A percentile compares a stretch with the other conserved stretches of the same genome.
These are phyloP conservation scores for Siphlonurus alternatus DNA, from an alignment of 2,888 invertebrate species.

Conservation along the genomic window DNA sequence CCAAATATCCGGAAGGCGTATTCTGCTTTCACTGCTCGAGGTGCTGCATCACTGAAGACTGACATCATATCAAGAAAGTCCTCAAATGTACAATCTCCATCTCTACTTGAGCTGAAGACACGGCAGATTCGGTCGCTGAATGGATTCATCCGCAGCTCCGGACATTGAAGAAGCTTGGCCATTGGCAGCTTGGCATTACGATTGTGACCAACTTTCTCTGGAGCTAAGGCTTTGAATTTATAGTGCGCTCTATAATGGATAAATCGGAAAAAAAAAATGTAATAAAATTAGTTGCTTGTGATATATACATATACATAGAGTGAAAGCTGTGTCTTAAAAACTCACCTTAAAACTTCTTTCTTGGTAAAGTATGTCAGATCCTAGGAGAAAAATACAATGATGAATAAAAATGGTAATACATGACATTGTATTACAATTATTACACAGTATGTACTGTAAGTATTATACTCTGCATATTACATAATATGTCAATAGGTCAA, in stretches of 20 bases:
- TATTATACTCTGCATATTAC: too few species aligned
- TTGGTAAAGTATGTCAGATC: constrained; percentile 87
- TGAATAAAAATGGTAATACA: too few species aligned
- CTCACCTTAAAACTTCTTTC: constrained; percentile 82
- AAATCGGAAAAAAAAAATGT: constrained; percentile 1
- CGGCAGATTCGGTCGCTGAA: constrained; percentile 83
- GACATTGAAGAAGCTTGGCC: constrained; percentile 68
- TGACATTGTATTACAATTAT: too few species aligned
- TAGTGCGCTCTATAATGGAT: constrained; percentile 55
- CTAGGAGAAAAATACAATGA: constrained; percentile 32
- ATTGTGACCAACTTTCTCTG: constrained; percentile 78
- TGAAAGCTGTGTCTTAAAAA: too few species aligned
- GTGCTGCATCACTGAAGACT: constrained; percentile 80
- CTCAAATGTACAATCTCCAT: constrained; percentile 86
- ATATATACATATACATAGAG: too few species aligned
- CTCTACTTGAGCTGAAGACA: constrained; percentile 76
- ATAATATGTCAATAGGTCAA: too few species aligned
- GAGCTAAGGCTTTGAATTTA: constrained; percentile 75
- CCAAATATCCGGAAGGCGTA: constrained; percentile 94
- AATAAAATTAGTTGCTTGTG: constrained; percentile 6
- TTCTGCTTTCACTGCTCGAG: constrained; percentile 81
- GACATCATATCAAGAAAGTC: constrained; percentile 97
- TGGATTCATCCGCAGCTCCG: constrained; percentile 78
- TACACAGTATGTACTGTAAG: too few species aligned
- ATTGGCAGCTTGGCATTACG: constrained; percentile 74